Base-by-base conservation (phyloP, 2,888 invertebrate species). In the Leptinotarsa peninsularis region DNA sequence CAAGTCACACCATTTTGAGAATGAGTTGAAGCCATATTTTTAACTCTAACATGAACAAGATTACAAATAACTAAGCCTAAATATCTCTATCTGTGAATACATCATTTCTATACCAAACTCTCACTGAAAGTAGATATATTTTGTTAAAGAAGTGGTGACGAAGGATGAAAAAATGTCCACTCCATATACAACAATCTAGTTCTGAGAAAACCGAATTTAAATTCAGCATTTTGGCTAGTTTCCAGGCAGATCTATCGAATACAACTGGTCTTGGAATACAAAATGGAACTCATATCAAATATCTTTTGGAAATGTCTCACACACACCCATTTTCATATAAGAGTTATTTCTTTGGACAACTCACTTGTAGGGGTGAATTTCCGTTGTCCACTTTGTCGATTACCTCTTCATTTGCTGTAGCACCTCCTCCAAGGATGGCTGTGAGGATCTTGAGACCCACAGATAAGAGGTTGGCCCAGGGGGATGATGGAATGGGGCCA, bases 371-470 rank as follows among this genome's bases (percentile, higher is more conserved):
- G 76, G 96, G 96, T 21, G 94, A 80, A 79, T 93, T 93, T 85
- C 94, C 95, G 87, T 95, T 95, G 89, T 96, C 96, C 75, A 96
- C 95, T 89, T 96, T 96, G 88, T 97, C 96, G 88, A 96, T 96
- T 75, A 95, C 95, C 85, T 95, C 95, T 83, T 92, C 90, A 67
- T 89, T 92, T 52, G 92, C 93, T 33, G 91, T 92, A 17, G 49
- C 43, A 52, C 93, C 93, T 76, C 95, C 95, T 70, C 96, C 95
- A 74, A 97, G 90, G 82, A 96, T 91, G 54, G 95, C 95, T 49
- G 95, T 94, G 79, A 97, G 91, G 84, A 97, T 94, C 89, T 95
- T 94, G 73, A 96, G 91, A 70, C 96, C 96, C 87, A 96, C 94
- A 10, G 96, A 93, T 70, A 97, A 90, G 33, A 96, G 90, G 88